Conservation (phyloP, 2,888 invertebrate species). For the Xiphydria camelus region DNA sequence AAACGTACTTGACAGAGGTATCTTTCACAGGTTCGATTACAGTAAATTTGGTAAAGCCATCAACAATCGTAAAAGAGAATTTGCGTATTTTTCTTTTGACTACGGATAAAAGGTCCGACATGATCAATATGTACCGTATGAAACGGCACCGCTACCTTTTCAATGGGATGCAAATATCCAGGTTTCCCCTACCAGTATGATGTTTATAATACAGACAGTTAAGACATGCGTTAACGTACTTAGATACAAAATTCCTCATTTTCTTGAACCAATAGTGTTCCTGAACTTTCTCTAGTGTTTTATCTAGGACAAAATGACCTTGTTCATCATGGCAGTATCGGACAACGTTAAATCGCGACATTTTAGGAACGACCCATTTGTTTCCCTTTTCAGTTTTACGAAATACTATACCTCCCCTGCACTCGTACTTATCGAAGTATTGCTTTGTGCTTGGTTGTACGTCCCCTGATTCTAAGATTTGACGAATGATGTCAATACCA, state of each 20-base stretch:
- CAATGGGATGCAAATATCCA: neutral
- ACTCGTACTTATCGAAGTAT: too few relatives aligned
- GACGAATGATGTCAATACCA: too few relatives aligned
- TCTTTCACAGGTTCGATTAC: too few relatives aligned
- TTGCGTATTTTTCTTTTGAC: too few relatives aligned
- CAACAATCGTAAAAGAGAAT: too few relatives aligned
- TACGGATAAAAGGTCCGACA: too few relatives aligned
- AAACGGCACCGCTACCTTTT: neutral
- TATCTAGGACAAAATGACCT: neutral
- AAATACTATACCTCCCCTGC: too few relatives aligned
- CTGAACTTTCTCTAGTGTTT: neutral
- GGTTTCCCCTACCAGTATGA: neutral
- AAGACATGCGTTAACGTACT: neutral
- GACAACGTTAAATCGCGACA: neutral
- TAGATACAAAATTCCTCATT: neutral
- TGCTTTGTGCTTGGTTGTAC: too few relatives aligned
- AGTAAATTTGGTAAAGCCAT: too few relatives aligned
- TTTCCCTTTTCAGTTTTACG: too few relatives aligned
- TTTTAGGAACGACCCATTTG: neutral
- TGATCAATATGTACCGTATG: neutral
- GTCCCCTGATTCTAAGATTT: too few relatives aligned
- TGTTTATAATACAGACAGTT: neutral
- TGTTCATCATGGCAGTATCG: constrained; percentile 2
- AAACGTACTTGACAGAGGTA: too few relatives aligned
- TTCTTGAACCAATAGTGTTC: neutral